Percentiles rank a stretch among this genome's conserved stretches.
These are phyloP conservation scores for Agonopterix alstromeriana DNA, from an alignment of 2,888 invertebrate genomes.

Conservation along the genomic window DNA sequence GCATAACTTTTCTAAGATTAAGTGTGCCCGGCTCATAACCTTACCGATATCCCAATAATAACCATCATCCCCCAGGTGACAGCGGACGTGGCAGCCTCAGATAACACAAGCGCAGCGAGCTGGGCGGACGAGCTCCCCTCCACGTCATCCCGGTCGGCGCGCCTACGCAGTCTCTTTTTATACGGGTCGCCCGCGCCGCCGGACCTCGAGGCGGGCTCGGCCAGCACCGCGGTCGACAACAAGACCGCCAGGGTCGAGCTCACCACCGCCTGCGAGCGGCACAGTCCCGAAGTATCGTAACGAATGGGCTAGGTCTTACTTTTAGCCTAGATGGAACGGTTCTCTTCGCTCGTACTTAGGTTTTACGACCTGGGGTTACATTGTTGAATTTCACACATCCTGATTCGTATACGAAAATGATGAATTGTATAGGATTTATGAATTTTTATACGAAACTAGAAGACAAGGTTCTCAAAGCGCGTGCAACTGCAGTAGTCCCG, in stretches of 20 bases:
- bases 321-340: too few species aligned
- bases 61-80: constrained; percentile 22
- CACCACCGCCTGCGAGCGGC: constrained; percentile 12
- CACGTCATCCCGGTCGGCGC: constrained; percentile 47
- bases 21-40: too few species aligned
- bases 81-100: constrained; percentile 48
- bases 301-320: constrained; percentile 9
- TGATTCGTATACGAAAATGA: too few species aligned
- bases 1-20: too few species aligned
- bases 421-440: too few species aligned
- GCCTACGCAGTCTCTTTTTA: constrained; percentile 55
- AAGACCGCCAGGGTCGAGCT: constrained; percentile 10
- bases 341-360: too few species aligned
- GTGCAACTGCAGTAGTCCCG: too few species aligned
- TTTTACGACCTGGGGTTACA: too few species aligned
- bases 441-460: too few species aligned
- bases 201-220: constrained; percentile 30
- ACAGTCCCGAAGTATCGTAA: constrained; percentile 17
- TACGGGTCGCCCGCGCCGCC: constrained; percentile 55
- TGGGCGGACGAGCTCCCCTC: constrained; percentile 54
- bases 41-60: too few species aligned
- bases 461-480: too few species aligned
- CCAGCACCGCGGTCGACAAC: constrained; percentile 7
- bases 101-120: constrained; percentile 42
- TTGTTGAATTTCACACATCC: too few species aligned